A percentile compares a stretch with the other conserved stretches of the same genome.
phyloP scores from a whole-genome alignment of 1,140 invertebrate species.

The Drosophila jambulina region DNA sequence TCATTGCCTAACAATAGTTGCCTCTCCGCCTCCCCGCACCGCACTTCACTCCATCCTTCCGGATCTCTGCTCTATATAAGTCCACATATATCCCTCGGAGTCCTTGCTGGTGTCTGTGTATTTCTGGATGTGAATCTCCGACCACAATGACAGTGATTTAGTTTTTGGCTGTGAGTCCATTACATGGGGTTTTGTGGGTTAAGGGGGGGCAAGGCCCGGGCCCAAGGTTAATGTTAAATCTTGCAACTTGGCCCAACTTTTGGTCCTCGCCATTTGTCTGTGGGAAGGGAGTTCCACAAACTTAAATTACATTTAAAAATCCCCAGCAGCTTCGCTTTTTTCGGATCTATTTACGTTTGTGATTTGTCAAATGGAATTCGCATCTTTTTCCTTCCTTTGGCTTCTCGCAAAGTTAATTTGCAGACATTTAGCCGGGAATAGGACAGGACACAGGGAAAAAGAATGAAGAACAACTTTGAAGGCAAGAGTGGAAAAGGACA shows the following conservation, averaged over 20 bases:
- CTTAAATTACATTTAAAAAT: constrained; percentile 71
- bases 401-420: constrained; percentile 65
- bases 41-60: constrained; percentile 20
- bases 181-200: constrained; percentile 51
- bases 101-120: constrained; percentile 23
- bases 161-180: constrained; percentile 78
- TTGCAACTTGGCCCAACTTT: constrained; percentile 43
- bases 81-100: constrained; percentile 20
- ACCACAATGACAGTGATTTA: constrained; percentile 81
- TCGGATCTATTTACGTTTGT: constrained; percentile 57
- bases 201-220: background rate
- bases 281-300: constrained; percentile 37
- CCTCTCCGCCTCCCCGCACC: constrained; percentile 14
- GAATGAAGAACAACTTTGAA: constrained; percentile 31
- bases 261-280: constrained; percentile 63
- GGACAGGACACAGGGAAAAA: constrained; percentile 13
- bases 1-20: constrained; percentile 83
- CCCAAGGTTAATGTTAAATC: constrained; percentile 66
- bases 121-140: constrained; percentile 60
- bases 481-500: constrained; percentile 43
- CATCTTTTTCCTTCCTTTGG: constrained; percentile 1
- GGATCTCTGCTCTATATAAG: constrained; percentile 1
- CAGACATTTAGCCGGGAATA: constrained; percentile 45
- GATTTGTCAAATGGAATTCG: constrained; percentile 67
- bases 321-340: constrained; percentile 21